phyloP scores from a whole-genome alignment of 2,888 invertebrate genomes.

The Listrodromus nycthemerus region DNA sequence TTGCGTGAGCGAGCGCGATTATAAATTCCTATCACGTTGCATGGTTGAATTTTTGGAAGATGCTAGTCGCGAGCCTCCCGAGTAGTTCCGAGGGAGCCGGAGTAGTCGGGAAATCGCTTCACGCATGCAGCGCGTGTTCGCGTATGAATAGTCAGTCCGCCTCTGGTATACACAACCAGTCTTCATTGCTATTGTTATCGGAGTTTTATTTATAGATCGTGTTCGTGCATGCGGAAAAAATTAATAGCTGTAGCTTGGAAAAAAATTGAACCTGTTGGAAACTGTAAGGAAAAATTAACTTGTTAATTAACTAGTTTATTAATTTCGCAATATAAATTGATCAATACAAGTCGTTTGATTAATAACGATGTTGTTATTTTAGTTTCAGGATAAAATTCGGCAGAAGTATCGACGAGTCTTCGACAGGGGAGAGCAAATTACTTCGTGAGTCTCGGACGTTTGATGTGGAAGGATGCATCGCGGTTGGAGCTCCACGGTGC shows the following conservation, averaged over 20 bases:
- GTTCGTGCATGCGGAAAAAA: no score
- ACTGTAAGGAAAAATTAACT: no score
- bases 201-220: conserved; percentile 33
- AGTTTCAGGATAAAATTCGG: background rate
- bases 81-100: conserved; percentile 20
- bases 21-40: conserved; percentile 18
- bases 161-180: background rate
- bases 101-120: conserved; percentile 52
- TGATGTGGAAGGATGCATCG: background rate
- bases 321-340: no score
- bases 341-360: background rate
- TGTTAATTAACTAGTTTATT: no score
- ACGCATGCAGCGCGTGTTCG: conserved; percentile 54
- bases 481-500: background rate
- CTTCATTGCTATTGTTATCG: background rate
- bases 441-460: background rate
- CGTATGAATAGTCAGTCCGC: conserved; percentile 46
- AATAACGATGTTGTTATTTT: no score
- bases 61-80: conserved; percentile 1
- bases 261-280: background rate
- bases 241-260: background rate
- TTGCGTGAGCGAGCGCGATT: background rate
- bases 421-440: background rate
- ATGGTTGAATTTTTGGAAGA: conserved; percentile 15
- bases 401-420: background rate